Evolutionary conservation across 2,888 invertebrate genomes (phyloP), one percentile per base, ranked within the genome.

Genomic region (Drosophila siamana): DNA sequence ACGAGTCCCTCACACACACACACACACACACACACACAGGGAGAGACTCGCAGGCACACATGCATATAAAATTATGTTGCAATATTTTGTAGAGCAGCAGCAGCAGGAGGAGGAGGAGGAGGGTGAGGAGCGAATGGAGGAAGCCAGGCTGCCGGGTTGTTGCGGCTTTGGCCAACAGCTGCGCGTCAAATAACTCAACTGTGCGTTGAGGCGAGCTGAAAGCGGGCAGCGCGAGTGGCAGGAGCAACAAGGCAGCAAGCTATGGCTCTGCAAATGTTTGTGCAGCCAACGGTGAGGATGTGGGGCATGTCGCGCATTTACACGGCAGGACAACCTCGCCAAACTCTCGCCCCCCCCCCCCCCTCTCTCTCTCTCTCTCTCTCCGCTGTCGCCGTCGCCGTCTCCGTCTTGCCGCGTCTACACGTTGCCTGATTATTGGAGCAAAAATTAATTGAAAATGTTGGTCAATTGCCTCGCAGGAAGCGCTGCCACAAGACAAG

Each of bases 401-500:
- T n/a, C 36, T 1, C 13, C 15, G 9, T 15, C 7, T 11, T 54
- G 44, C 64, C 67, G 65, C 73, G 77, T 68, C 71, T 26, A 28
- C 13, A 80, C 70, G 81, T 78, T 72, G 76, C 66, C 76, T 89
- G 89, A 84, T 90, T 90, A 90, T 90, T 91, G 88, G 90, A 88
- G 90, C 89, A 90, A 89, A 85, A 89, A 90, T 91, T 91, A 91
- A 91, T 91, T 91, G 91, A 91, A 91, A 91, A 91, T 91, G 90
- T 90, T 91, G 90, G 91, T 86, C 86, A 86, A 86, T 86, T 86
- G 88, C 88, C 88, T 80, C 52, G 74, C 78, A 67, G 69, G 72
- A 74, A 69, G 51, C 52, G 47, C 22, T 44, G 40, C 48, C 36
- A 24, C 16, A 33, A 59, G 51, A 33, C 64, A 19, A 22, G 24